A percentile compares a stretch with the other conserved stretches of the same genome.
Evolutionary conservation across 2,113 vertebrate species (phyloP).

Genomic region (Eudyptes chrysolophus): DNA sequence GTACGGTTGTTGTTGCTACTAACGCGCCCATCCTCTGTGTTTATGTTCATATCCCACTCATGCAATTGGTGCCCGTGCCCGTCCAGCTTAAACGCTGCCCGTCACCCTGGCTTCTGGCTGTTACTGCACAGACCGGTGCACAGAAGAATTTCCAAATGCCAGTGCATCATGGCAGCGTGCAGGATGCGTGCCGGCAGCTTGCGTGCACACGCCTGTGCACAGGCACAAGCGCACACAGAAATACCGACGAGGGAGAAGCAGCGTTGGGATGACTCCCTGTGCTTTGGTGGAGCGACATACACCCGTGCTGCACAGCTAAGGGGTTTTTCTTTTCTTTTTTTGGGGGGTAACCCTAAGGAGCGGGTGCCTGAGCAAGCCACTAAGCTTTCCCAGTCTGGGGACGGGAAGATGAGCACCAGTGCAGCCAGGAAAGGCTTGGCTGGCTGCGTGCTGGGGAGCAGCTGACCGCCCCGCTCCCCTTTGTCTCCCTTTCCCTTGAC

Average conservation of each 20-base stretch:
- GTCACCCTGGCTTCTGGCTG: background rate
- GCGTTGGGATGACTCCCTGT: fast-evolving
- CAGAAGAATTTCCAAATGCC: background rate
- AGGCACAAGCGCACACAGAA: background rate
- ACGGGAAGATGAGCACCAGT: background rate
- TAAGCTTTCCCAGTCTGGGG: too few species aligned
- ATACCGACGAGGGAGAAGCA: fast-evolving
- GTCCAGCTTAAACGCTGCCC: background rate
- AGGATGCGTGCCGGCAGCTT: background rate
- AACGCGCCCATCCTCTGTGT: background rate
- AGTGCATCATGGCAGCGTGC: fast-evolving
- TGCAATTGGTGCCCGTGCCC: background rate
- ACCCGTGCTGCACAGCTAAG: background rate
- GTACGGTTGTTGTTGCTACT: fast-evolving
- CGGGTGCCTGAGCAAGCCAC: background rate
- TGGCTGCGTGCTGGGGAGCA: background rate
- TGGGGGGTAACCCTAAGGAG: background rate
- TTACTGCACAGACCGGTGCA: background rate
- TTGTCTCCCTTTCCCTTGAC: slow-evolving; percentile 13
- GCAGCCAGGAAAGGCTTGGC: background rate
- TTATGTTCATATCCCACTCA: fast-evolving
- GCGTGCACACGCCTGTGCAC: fast-evolving
- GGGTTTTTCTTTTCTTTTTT: background rate
- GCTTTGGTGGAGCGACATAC: fast-evolving
- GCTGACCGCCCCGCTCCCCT: background rate